Percentiles rank a stretch among this genome's conserved stretches.
Evolutionary conservation across 1,140 invertebrate species (phyloP).

Genomic region (Apis cerana): DNA sequence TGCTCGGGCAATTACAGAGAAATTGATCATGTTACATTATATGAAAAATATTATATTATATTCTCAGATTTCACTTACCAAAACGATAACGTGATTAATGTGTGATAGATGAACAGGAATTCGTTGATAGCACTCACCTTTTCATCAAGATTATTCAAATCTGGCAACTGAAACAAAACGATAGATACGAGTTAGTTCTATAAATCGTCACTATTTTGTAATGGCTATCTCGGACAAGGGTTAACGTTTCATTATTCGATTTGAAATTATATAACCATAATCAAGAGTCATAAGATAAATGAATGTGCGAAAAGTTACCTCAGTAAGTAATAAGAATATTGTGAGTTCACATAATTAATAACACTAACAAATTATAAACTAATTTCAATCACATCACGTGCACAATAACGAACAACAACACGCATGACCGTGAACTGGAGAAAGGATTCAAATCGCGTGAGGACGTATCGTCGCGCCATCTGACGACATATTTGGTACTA

Average conservation of each 20-base stretch:
- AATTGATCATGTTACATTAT: not conserved
- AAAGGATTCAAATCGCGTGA: not conserved
- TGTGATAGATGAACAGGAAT: not conserved
- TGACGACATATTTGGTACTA: not conserved
- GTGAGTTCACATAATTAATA: too few relatives aligned
- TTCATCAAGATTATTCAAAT: constrained; percentile 75
- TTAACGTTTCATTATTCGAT: not conserved
- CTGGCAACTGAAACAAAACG: constrained; percentile 76
- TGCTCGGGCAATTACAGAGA: not conserved
- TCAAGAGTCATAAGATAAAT: not conserved
- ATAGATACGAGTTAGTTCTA: constrained; percentile 16
- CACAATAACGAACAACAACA: not conserved
- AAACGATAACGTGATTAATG: not conserved
- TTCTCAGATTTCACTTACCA: constrained; percentile 33
- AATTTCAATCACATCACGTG: not conserved
- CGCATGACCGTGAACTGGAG: not conserved
- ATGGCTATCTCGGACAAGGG: not conserved
- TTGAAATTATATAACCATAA: not conserved
- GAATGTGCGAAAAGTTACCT: not conserved
- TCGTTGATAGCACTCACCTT: constrained; percentile 71
- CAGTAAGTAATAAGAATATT: rapidly evolving
- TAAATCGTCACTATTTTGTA: not conserved
- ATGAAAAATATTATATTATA: not conserved
- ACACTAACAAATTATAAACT: not conserved
- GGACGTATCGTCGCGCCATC: not conserved